Conservation (phyloP, 2,888 invertebrate species). For the Sturmia bella region DNA sequence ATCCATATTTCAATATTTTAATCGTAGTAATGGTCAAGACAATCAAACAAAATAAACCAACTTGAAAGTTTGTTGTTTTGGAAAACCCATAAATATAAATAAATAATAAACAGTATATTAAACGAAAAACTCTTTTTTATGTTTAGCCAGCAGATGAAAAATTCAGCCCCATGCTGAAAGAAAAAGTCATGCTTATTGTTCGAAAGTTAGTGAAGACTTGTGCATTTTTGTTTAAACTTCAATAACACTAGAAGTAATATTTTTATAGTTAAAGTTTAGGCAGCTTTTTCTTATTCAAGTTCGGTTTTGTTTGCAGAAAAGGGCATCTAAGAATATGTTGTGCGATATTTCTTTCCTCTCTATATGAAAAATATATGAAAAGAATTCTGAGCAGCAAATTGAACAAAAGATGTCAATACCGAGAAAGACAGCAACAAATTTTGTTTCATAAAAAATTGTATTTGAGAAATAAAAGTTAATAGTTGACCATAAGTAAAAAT, state of each 20-base stretch:
- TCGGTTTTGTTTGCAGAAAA: too few species aligned
- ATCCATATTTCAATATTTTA: conserved; percentile 20
- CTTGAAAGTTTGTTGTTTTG: conserved; percentile 27
- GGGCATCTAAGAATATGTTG: background rate
- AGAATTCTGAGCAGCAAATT: background rate
- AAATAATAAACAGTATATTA: conserved; percentile 12
- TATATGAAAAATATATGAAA: background rate
- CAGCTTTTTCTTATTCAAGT: too few species aligned
- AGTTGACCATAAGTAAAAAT: conserved; percentile 39
- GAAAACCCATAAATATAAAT: conserved; percentile 16
- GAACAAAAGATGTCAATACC: conserved; percentile 34
- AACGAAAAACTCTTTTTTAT: conserved; percentile 1
- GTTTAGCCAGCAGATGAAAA: background rate
- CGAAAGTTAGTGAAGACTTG: too few species aligned
- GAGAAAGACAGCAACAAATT: conserved; percentile 26
- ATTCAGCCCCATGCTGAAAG: background rate
- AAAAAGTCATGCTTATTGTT: background rate
- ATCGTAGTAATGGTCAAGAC: conserved; percentile 46
- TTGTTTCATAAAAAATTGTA: conserved; percentile 49
- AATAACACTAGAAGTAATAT: too few species aligned
- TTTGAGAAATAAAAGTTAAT: conserved; percentile 44
- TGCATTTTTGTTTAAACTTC: too few species aligned
- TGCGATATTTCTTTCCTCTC: background rate
- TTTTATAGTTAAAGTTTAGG: too few species aligned
- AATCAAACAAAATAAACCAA: conserved; percentile 53